Evolutionary conservation across 2,888 invertebrate genomes (phyloP).

Genomic region (Quadroppia sp.): DNA sequence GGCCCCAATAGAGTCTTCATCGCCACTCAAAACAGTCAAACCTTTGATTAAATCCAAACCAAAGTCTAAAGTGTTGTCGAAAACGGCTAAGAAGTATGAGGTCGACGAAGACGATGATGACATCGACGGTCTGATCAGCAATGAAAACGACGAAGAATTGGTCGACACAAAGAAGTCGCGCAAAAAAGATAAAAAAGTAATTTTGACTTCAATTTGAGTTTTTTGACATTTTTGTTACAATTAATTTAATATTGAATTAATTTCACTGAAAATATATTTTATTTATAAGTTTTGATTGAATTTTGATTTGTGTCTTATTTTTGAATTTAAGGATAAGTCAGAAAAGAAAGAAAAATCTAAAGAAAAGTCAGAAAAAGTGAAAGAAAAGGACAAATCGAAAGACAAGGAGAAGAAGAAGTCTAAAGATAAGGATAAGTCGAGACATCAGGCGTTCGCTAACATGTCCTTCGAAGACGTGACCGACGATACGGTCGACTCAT

Average conservation of each 20-base stretch:
- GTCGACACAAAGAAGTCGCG: slow-evolving; percentile 18
- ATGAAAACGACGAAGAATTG: slow-evolving; percentile 38
- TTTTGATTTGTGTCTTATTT: no score
- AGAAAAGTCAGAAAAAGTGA: slow-evolving; percentile 13
- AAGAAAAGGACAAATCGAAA: slow-evolving; percentile 19
- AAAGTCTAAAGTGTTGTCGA: slow-evolving; percentile 38
- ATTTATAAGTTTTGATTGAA: not conserved
- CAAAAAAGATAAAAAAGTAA: slow-evolving; percentile 42
- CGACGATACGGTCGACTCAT: slow-evolving; percentile 18
- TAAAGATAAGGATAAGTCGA: slow-evolving; percentile 35
- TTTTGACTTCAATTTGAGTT: not conserved
- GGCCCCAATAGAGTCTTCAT: not conserved
- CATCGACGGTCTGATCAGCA: slow-evolving; percentile 41
- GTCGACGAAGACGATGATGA: slow-evolving; percentile 44
- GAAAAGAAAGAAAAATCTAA: slow-evolving; percentile 18
- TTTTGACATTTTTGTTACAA: not conserved
- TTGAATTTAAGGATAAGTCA: slow-evolving; percentile 27
- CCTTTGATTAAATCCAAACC: slow-evolving; percentile 29
- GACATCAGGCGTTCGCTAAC: slow-evolving; percentile 46
- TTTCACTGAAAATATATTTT: not conserved
- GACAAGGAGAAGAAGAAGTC: slow-evolving; percentile 28
- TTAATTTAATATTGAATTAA: slow-evolving; percentile 1
- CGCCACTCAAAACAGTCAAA: not conserved
- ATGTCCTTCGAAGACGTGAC: slow-evolving; percentile 48
- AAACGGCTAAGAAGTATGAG: slow-evolving; percentile 43